Evolutionary conservation across 2,888 invertebrate genomes (phyloP).

Genomic region (Drepana falcataria): DNA sequence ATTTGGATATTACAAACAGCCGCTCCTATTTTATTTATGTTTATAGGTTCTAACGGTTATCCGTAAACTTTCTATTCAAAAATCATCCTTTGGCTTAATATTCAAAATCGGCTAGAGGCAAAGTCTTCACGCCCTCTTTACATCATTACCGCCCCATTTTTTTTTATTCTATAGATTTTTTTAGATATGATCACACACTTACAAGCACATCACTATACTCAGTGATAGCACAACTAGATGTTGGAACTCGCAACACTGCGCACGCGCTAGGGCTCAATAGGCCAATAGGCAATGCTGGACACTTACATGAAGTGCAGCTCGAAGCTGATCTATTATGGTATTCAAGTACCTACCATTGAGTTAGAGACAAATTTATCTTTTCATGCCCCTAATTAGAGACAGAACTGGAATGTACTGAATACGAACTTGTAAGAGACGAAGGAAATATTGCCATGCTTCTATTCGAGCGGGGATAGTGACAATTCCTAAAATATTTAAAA

Average conservation of each 20-base stretch:
- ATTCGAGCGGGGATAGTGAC: too few species aligned
- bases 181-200: neutral
- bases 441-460: neutral
- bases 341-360: neutral
- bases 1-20: too few species aligned
- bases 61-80: too few species aligned
- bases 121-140: too few species aligned
- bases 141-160: too few species aligned
- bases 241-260: constrained; percentile 42
- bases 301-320: neutral
- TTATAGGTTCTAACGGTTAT: too few species aligned
- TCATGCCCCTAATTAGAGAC: neutral
- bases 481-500: too few species aligned
- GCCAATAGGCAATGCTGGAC: neutral
- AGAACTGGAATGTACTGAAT: neutral
- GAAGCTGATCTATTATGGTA: neutral
- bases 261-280: constrained; percentile 34
- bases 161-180: neutral
- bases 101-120: too few species aligned
- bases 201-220: constrained; percentile 10
- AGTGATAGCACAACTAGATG: constrained; percentile 57
- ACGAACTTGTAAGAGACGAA: neutral
- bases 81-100: too few species aligned
- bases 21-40: too few species aligned
- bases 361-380: neutral